A percentile compares a stretch with the other conserved stretches of the same genome.
Evolutionary conservation across 2,113 vertebrate species (phyloP).

Genomic region (Eretmochelys imbricata): DNA sequence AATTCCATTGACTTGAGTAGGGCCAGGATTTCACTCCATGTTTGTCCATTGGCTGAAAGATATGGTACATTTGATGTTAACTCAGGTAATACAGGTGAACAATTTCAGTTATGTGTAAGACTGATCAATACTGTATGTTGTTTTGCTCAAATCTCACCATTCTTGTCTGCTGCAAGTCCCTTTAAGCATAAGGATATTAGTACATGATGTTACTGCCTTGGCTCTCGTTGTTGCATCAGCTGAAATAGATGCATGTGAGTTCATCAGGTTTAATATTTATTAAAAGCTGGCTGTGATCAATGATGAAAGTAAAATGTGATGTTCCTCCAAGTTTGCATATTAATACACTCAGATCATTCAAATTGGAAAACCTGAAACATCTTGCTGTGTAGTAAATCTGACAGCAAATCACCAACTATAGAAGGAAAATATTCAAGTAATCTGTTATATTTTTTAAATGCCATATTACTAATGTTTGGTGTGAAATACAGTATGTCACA

Average conservation of each 20-base stretch:
- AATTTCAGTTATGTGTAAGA: neutral
- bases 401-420: neutral
- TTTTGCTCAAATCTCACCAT: neutral
- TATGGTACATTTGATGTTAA: neutral
- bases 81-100: neutral
- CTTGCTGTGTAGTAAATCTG: neutral
- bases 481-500: neutral
- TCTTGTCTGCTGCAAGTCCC: accelerated
- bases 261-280: neutral
- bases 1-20: neutral
- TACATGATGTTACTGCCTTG: neutral
- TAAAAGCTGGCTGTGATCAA: neutral
- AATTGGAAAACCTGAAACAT: accelerated
- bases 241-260: accelerated
- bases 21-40: neutral
- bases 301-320: neutral
- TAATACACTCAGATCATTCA: neutral
- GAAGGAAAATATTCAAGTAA: neutral
- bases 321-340: neutral
- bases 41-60: neutral
- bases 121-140: neutral
- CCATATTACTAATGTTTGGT: accelerated
- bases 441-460: accelerated
- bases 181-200: neutral
- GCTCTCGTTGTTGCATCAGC: neutral